Evolutionary conservation across 2,797 vertebrate genomes (phyloP).

Genomic region (Fundulus diaphanus): DNA sequence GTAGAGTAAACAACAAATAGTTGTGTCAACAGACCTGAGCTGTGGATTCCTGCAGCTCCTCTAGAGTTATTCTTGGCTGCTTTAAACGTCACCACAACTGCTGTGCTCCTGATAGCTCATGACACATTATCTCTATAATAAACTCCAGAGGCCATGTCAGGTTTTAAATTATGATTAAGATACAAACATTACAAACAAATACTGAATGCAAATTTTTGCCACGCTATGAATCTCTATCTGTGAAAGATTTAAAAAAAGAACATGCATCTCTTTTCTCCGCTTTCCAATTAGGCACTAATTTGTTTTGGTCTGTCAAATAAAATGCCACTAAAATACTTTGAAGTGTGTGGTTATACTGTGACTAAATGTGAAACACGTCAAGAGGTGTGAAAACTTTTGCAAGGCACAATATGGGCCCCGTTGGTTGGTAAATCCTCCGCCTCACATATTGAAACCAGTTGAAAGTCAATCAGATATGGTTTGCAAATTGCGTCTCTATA

Average conservation of each 20-base stretch:
- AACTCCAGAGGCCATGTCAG: too few species aligned
- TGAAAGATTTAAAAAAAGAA: not conserved
- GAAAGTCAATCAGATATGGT: conserved; percentile 24
- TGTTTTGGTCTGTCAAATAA: not conserved
- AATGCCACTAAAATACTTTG: not conserved
- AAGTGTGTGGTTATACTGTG: not conserved
- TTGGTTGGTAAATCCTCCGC: not conserved
- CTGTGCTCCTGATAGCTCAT: too few species aligned
- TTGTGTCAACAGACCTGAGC: too few species aligned
- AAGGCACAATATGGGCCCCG: not conserved
- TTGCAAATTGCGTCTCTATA: conserved; percentile 2
- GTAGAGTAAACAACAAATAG: too few species aligned
- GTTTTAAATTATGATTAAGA: too few species aligned
- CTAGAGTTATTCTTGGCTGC: too few species aligned
- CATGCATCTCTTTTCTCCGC: not conserved
- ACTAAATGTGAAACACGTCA: not conserved
- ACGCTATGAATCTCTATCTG: not conserved
- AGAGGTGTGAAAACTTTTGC: not conserved
- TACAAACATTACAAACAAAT: too few species aligned
- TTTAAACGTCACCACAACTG: too few species aligned
- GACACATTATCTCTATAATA: too few species aligned
- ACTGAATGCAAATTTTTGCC: too few species aligned
- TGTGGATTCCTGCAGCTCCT: too few species aligned
- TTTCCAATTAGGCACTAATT: not conserved
- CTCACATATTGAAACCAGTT: not conserved